Percentiles rank a stretch among this genome's conserved stretches.
These are phyloP conservation scores for Hemibagrus guttatus DNA, from an alignment of 2,797 vertebrate genomes.

Conservation along the genomic window DNA sequence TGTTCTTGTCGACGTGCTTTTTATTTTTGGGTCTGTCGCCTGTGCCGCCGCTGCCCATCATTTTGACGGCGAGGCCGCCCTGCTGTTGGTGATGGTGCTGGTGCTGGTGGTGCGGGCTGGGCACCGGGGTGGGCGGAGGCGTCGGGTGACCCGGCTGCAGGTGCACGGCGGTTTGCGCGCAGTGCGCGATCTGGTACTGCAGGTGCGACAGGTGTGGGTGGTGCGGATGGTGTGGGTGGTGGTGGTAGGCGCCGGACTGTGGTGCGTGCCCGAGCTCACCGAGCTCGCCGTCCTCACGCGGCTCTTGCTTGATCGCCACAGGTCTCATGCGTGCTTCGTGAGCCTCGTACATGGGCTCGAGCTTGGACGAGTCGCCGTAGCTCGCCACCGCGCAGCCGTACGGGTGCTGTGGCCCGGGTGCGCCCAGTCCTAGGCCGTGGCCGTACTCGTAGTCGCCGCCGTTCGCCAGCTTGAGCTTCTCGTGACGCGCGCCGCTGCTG, in stretches of 20 bases:
- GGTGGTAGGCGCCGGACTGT: conserved; percentile 70
- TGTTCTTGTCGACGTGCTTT: conserved; percentile 93
- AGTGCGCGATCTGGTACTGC: conserved; percentile 94
- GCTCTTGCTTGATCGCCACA: conserved; percentile 93
- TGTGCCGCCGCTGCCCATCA: conserved; percentile 71
- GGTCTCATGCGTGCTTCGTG: conserved; percentile 81
- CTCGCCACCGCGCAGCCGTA: conserved; percentile 74
- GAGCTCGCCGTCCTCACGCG: conserved; percentile 86
- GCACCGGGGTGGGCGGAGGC: conserved; percentile 92
- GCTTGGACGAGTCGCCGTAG: conserved; percentile 85
- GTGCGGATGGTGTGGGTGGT: conserved; percentile 63
- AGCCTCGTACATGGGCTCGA: conserved; percentile 83
- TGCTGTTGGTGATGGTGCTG: conserved; percentile 71
- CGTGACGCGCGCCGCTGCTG: conserved; percentile 84
- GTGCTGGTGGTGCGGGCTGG: conserved; percentile 87
- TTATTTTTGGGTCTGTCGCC: conserved; percentile 82
- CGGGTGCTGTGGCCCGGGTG: conserved; percentile 66
- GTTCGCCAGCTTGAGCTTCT: conserved; percentile 76
- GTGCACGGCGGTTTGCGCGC: conserved; percentile 95
- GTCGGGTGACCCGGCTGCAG: conserved; percentile 94
- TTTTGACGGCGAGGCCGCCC: conserved; percentile 76
- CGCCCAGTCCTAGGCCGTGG: conserved; percentile 52
- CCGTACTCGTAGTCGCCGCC: conserved; percentile 81
- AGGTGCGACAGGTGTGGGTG: conserved; percentile 85
- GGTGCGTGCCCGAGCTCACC: conserved; percentile 78